Base-by-base conservation (phyloP, 2,888 invertebrate genomes). In the Cosmia pyralina region DNA sequence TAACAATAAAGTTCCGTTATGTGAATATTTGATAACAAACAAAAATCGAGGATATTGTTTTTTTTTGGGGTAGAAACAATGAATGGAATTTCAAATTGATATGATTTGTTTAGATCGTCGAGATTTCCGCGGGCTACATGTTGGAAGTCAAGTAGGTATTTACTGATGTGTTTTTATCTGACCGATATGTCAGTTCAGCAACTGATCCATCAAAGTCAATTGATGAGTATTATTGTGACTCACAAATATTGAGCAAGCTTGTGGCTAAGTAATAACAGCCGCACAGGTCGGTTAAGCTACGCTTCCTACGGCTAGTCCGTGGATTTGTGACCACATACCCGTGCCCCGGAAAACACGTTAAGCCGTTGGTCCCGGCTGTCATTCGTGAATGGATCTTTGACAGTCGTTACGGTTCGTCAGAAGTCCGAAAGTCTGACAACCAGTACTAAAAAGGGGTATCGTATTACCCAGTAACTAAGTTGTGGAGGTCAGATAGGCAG, bases 151-250 rank as follows among this genome's bases (percentile, higher is more conserved):
- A 72, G 64, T 75, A 22, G 10, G 46, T 63, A 60, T 55, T 48
- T 57, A 28, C 52, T 22, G 38, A 48, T 19, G 53, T 4, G n/a
- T 19, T 19, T 80, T 81, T 81, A 77, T 77, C 77, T 44, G 1
- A 17, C 17, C 13, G 46, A 52, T 57, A 46, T 13, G 10, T 41
- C 4, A n/a, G n/a, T n/a, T n/a, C n/a, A n/a, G n/a, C n/a, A 62
- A 38, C 28, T 41, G 10, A 81, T 81, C 68, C 19, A 75, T 75
- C 80, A 76, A 50, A 77, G 68, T 81, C 77, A 53, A n/a, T 10
- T 46, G 50, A 52, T 46, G 15, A 22, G 34, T 17, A 38, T 15
- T 44, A 17, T 19, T 48, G 19, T 59, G 77, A 63, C 4, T 50
- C 57, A 68, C 22, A 58, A 52, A 63, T 76, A 59, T 75, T 63